Conservation (phyloP, 2,888 invertebrate species). For the Drosophila pseudotalamancana region DNA sequence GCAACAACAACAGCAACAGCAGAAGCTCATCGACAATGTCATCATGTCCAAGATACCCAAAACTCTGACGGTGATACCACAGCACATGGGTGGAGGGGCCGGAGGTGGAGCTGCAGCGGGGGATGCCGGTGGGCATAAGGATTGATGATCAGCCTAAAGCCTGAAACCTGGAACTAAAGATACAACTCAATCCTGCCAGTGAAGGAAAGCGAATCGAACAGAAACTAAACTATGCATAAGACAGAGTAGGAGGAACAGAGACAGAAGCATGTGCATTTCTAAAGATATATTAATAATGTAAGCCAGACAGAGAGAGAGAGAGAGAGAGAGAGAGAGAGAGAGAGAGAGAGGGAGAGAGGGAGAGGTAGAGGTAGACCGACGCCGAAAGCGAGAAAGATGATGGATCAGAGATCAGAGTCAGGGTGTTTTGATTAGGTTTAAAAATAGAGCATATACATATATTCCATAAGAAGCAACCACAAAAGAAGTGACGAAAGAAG, state of each 20-base stretch:
- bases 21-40: constrained; percentile 81
- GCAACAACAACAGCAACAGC: constrained; percentile 74
- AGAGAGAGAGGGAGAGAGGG: neutral
- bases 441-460: neutral
- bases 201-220: constrained; percentile 34
- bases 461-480: constrained; percentile 37
- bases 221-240: constrained; percentile 15
- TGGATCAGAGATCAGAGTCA: constrained; percentile 39
- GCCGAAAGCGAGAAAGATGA: neutral
- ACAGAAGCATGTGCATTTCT: constrained; percentile 37
- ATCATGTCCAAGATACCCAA: constrained; percentile 92
- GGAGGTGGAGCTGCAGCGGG: constrained; percentile 23
- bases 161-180: neutral
- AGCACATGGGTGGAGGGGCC: constrained; percentile 81
- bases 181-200: constrained; percentile 49
- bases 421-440: constrained; percentile 10
- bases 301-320: neutral
- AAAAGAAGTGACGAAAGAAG: neutral
- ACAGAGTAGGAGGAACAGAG: neutral
- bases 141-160: constrained; percentile 27
- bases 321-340: neutral
- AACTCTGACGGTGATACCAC: constrained; percentile 92
- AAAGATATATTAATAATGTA: neutral
- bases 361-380: no score
- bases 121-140: constrained; percentile 21